A percentile compares a stretch with the other conserved stretches of the same genome.
Evolutionary conservation across 1,140 invertebrate genomes (phyloP).

Genomic region (Drosophila punjabiensis): DNA sequence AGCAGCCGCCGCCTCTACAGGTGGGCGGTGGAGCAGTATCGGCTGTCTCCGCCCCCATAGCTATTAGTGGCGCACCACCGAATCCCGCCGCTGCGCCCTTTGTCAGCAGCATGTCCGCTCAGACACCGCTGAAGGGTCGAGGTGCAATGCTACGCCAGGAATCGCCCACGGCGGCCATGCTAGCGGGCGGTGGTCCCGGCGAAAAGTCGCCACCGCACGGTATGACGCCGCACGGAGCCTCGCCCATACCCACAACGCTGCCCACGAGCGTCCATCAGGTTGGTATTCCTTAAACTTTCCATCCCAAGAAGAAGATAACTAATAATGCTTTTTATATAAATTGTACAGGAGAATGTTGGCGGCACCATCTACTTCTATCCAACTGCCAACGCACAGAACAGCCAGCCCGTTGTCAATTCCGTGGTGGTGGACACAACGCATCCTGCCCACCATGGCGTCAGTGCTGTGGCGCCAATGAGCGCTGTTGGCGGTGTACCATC

Average conservation of each 20-base stretch:
- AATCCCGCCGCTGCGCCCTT: slow-evolving; percentile 72
- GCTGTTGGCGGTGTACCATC: slow-evolving; percentile 57
- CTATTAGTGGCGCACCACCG: slow-evolving; percentile 69
- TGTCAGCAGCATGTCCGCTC: slow-evolving; percentile 67
- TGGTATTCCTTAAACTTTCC: slow-evolving; percentile 12
- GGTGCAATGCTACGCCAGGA: slow-evolving; percentile 74
- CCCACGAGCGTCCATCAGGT: slow-evolving; percentile 87
- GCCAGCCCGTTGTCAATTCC: slow-evolving; percentile 75
- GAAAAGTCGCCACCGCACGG: slow-evolving; percentile 81
- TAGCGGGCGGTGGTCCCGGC: slow-evolving; percentile 54
- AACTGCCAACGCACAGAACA: slow-evolving; percentile 85
- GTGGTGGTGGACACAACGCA: slow-evolving; percentile 71
- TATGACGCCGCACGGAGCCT: slow-evolving; percentile 80
- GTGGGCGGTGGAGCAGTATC: slow-evolving; percentile 44
- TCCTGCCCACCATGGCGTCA: slow-evolving; percentile 69
- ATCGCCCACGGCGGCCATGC: slow-evolving; percentile 68
- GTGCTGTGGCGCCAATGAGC: slow-evolving; percentile 61
- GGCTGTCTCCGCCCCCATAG: slow-evolving; percentile 65
- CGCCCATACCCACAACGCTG: slow-evolving; percentile 79
- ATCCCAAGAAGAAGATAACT: neutral
- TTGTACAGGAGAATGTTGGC: slow-evolving; percentile 93
- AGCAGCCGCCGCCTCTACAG: slow-evolving; percentile 26
- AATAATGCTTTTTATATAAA: slow-evolving; percentile 20
- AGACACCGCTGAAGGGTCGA: slow-evolving; percentile 75
- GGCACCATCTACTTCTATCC: slow-evolving; percentile 97